Evolutionary conservation across 2,113 vertebrate genomes (phyloP), one percentile per base, ranked within the genome.

Genomic region (Channa maculata): DNA sequence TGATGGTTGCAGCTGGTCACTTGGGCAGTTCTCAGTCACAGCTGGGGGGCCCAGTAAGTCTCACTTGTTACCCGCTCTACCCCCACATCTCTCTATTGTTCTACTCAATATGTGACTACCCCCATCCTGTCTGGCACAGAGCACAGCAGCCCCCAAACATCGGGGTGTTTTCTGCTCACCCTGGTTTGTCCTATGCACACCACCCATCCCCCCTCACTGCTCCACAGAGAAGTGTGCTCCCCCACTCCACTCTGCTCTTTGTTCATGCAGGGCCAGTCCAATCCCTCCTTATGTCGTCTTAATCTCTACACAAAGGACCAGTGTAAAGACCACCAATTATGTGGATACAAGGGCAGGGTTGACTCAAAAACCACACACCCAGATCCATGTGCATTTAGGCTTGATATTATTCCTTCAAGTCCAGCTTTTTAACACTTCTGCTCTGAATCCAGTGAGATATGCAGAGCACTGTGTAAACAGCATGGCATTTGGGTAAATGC

Each of bases 221-320:
- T 65, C 75, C 75, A 72, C 43, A 60, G 72, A 66, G 54, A 77
- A 82, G 74, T 78, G 53, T 70, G 55, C 77, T 65, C 84, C 83
- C 77, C 83, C 77, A 64, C 82, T 59, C 79, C 71, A 44, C 69
- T 78, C 79, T 65, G 79, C 84, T 88, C 91, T 94, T 94, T 93
- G 93, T 94, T 92, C 65, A 41, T 43, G 71, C 80, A 66, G 87
- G 84, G 75, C 84, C 83, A 66, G 88, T 79, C 90, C 90, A 91
- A 92, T 94, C 93, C 91, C 82, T 91, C 90, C 89, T 92, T 90
- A 91, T 91, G 92, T 94, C 84, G 84, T 89, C 88, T 89, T 95
- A 95, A 95, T 95, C 94, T 92, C 83, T 78, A 88, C 91, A 95
- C 94, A 95, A 95, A 94, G 93, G 85, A 70, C 92, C 84, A 93